phyloP scores from a whole-genome alignment of 2,888 invertebrate genomes.

The Pachliopta kotzebuea region DNA sequence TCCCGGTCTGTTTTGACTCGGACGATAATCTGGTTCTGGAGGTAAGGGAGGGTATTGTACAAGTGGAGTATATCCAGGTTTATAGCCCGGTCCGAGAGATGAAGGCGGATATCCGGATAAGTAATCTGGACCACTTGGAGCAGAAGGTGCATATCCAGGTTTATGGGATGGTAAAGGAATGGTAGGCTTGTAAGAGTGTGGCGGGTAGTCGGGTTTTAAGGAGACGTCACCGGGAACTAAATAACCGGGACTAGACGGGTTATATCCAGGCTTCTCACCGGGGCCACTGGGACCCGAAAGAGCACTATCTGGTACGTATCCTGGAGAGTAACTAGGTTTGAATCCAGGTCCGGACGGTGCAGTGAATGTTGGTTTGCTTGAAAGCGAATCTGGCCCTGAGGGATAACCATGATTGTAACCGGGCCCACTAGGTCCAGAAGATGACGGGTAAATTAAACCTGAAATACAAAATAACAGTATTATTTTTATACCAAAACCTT shows the following conservation, averaged over 20 bases:
- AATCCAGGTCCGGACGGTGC: conserved; percentile 17
- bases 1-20: conserved; percentile 27
- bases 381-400: conserved; percentile 31
- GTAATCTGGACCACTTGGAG: conserved; percentile 31
- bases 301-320: conserved; percentile 26
- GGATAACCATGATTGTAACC: conserved; percentile 42
- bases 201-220: conserved; percentile 39
- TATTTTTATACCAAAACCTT: background rate
- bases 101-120: conserved; percentile 29
- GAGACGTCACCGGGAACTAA: conserved; percentile 32
- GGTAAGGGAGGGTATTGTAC: conserved; percentile 17
- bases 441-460: conserved; percentile 48
- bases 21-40: conserved; percentile 31
- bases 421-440: conserved; percentile 45
- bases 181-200: conserved; percentile 28
- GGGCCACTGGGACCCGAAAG: conserved; percentile 36
- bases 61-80: conserved; percentile 31
- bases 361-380: conserved; percentile 31
- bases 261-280: conserved; percentile 43
- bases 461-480: conserved; percentile 30
- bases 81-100: conserved; percentile 16
- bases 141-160: conserved; percentile 26
- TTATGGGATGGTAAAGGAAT: conserved; percentile 8
- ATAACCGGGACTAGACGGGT: conserved; percentile 30
- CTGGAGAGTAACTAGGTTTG: conserved; percentile 25